Conservation (phyloP, 2,888 invertebrate species). For the Pyralis farinalis region DNA sequence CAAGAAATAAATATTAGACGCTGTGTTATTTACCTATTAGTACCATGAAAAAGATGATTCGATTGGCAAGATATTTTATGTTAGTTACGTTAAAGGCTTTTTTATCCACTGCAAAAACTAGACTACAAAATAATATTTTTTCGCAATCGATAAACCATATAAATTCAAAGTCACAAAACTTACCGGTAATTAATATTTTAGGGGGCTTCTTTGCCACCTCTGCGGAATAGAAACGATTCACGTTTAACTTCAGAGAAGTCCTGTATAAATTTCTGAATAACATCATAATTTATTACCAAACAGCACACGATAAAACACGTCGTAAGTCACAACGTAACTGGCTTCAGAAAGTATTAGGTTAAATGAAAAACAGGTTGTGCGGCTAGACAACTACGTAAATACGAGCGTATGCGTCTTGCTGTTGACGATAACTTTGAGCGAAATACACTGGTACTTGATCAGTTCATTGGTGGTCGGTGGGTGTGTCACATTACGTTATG, state of each 20-base stretch:
- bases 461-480: neutral
- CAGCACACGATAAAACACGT: conserved; percentile 47
- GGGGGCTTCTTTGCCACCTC: conserved; percentile 50
- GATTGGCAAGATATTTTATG: no score
- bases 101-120: no score
- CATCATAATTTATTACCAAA: conserved; percentile 29
- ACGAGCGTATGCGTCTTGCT: conserved; percentile 6
- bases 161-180: conserved; percentile 28
- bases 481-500: neutral
- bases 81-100: no score
- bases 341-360: conserved; percentile 31
- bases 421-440: neutral
- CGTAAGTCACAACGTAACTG: conserved; percentile 51
- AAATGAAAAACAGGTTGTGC: conserved; percentile 51
- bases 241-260: conserved; percentile 35
- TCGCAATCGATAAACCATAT: no score
- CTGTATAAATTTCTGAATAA: conserved; percentile 49
- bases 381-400: conserved; percentile 22
- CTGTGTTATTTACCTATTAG: no score
- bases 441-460: neutral
- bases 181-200: conserved; percentile 81
- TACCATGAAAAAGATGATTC: no score
- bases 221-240: conserved; percentile 46
- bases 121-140: no score
- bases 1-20: no score